A percentile compares a stretch with the other conserved stretches of the same genome.
These are phyloP conservation scores for Mesopsocus fuscifrons DNA, from an alignment of 2,888 invertebrate genomes.

Conservation along the genomic window DNA sequence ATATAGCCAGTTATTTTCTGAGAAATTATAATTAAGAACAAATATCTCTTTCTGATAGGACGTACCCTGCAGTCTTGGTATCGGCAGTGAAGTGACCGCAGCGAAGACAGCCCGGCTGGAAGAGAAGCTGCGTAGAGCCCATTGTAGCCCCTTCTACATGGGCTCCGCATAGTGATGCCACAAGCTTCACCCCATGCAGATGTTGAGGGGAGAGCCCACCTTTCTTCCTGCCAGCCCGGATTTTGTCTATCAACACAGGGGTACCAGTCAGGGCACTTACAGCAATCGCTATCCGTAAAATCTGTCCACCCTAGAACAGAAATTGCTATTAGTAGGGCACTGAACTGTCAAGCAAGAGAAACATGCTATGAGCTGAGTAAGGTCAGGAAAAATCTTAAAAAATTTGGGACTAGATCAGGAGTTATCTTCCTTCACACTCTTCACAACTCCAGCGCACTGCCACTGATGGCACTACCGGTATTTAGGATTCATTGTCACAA, in stretches of 20 bases:
- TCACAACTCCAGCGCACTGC: too few relatives aligned
- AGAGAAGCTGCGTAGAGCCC: conserved; percentile 58
- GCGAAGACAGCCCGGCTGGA: conserved; percentile 36
- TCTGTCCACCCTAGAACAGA: conserved; percentile 52
- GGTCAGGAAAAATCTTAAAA: too few relatives aligned
- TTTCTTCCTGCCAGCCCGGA: conserved; percentile 59
- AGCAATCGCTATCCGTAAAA: conserved; percentile 59
- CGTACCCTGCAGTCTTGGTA: conserved; percentile 65
- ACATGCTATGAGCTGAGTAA: too few relatives aligned
- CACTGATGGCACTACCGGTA: too few relatives aligned
- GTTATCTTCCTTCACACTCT: too few relatives aligned
- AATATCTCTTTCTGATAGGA: too few relatives aligned
- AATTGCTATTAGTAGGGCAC: background rate
- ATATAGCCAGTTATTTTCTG: too few relatives aligned
- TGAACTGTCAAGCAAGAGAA: too few relatives aligned
- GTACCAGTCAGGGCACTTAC: conserved; percentile 54
- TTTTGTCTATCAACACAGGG: conserved; percentile 56
- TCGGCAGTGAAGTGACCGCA: conserved; percentile 49
- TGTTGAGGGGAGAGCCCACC: conserved; percentile 73
- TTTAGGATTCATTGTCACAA: too few relatives aligned
- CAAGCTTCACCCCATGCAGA: conserved; percentile 55
- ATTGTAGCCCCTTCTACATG: conserved; percentile 45
- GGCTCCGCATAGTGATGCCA: conserved; percentile 53
- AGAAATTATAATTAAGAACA: too few relatives aligned
- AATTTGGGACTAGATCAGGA: too few relatives aligned